phyloP scores from a whole-genome alignment of 2,113 vertebrate genomes.

The Podiceps cristatus region DNA sequence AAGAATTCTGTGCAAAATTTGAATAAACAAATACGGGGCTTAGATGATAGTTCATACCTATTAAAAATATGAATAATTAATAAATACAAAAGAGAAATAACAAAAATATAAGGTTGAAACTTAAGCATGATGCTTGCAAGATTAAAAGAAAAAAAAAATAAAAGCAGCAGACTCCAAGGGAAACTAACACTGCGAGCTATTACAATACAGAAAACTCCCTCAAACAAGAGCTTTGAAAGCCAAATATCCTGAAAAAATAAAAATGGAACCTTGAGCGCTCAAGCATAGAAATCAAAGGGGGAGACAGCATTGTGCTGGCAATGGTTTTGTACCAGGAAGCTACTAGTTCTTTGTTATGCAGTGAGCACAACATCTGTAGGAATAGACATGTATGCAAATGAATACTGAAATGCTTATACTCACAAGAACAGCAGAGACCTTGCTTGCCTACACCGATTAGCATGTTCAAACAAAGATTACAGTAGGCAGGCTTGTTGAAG shows the following conservation, averaged over 20 bases:
- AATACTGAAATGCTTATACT: slow-evolving; percentile 64
- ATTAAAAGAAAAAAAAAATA: not conserved
- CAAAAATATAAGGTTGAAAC: not conserved
- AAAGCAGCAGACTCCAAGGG: not conserved
- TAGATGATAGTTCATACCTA: not conserved
- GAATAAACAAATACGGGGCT: not conserved
- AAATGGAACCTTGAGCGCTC: not conserved
- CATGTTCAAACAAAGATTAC: slow-evolving; percentile 96
- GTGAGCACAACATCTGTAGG: not conserved
- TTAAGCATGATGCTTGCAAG: not conserved
- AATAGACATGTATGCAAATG: not conserved
- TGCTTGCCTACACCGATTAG: slow-evolving; percentile 93
- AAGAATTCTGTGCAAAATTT: not conserved
- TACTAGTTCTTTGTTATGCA: not conserved
- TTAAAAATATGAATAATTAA: not conserved
- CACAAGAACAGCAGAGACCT: slow-evolving; percentile 94
- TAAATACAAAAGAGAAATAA: not conserved
- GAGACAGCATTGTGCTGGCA: not conserved
- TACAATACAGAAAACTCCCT: not conserved
- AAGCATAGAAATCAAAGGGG: not conserved
- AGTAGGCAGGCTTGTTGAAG: slow-evolving; percentile 97
- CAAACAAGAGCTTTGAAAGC: not conserved
- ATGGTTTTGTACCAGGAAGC: not conserved
- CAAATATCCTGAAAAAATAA: not conserved
- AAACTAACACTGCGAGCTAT: not conserved